phyloP scores from a whole-genome alignment of 2,797 vertebrate species.

The Lithobates pipiens region DNA sequence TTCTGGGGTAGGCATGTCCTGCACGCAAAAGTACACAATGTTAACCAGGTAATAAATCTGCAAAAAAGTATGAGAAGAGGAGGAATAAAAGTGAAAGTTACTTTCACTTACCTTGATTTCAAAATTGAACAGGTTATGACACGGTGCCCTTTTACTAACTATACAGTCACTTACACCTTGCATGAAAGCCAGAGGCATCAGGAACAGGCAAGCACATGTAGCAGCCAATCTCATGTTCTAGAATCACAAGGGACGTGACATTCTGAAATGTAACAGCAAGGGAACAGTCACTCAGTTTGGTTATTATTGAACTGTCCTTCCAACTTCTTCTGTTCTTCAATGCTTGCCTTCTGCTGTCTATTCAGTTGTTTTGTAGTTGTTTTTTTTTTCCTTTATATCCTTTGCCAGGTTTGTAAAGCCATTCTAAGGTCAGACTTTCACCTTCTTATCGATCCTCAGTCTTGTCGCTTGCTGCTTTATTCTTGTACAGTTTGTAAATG shows the following conservation, averaged over 20 bases:
- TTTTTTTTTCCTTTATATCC: background rate
- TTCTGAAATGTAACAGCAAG: constrained; percentile 46
- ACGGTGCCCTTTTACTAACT: background rate
- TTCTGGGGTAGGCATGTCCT: background rate
- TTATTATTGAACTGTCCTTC: constrained; percentile 19
- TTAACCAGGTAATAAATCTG: too few relatives aligned
- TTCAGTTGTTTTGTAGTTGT: background rate
- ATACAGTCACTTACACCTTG: constrained; percentile 18
- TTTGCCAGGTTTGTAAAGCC: constrained; percentile 35
- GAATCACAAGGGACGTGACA: constrained; percentile 47
- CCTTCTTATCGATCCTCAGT: constrained; percentile 2
- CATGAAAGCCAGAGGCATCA: constrained; percentile 35
- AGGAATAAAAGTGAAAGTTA: background rate
- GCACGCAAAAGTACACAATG: constrained; percentile 14
- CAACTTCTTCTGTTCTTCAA: constrained; percentile 2
- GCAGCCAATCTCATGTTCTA: constrained; percentile 55
- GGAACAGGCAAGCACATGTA: constrained; percentile 46
- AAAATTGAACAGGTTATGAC: constrained; percentile 9
- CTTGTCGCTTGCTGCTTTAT: constrained; percentile 2
- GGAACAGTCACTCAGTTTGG: background rate
- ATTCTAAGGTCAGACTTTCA: constrained; percentile 27
- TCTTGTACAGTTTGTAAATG: constrained; percentile 15
- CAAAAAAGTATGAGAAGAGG: background rate
- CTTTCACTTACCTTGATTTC: constrained; percentile 33
- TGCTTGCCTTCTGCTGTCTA: constrained; percentile 10